Base-by-base conservation (phyloP, 2,797 vertebrate genomes). In the Uromys caudimaculatus region DNA sequence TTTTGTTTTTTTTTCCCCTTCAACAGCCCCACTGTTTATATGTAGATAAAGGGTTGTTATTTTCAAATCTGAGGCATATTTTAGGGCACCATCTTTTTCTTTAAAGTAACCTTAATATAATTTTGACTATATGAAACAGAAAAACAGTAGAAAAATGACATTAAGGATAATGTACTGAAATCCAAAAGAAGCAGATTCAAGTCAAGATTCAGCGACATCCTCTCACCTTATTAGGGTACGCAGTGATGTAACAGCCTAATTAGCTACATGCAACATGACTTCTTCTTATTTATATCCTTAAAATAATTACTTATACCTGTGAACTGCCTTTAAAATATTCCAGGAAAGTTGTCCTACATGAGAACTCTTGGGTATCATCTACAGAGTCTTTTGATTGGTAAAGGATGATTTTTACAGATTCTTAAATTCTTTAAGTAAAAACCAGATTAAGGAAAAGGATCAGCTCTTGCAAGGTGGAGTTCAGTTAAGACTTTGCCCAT, bases 1-100 rank as follows among this genome's bases (percentile, higher is more conserved):
- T n/a, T 75, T 71, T 38, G 38, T 19, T 73, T 8, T 73, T 73
- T 88, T 19, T 92, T 95, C 24, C 12, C 94, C 93, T 96, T 98
- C 69, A 94, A 6, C 19, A 96, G 47, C 4, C 83, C 12, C 67
- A 13, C 58, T 89, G 85, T 29, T 17, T 93, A 86, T 60, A 83
- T n/a, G 82, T 58, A 87, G 44, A 32, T 93, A 91, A 86, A 76
- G 35, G 10, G 9, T 62, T 94, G 38, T 83, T 38, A 24, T 32
- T 3, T 41, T 64, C 21, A 23, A 92, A 47, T 82, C 38, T 54
- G 88, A 89, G 50, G 6, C 71, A 86, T 44, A 54, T 93, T 52
- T 96, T 58, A 75, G 16, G 89, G 21, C 6, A 77, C 19, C 27
- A 17, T 64, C 38, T 71, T 96, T 91, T 84, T 52, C 71, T 75